Conservation (phyloP, 2,888 invertebrate species). For the Priocnemis perturbator region DNA sequence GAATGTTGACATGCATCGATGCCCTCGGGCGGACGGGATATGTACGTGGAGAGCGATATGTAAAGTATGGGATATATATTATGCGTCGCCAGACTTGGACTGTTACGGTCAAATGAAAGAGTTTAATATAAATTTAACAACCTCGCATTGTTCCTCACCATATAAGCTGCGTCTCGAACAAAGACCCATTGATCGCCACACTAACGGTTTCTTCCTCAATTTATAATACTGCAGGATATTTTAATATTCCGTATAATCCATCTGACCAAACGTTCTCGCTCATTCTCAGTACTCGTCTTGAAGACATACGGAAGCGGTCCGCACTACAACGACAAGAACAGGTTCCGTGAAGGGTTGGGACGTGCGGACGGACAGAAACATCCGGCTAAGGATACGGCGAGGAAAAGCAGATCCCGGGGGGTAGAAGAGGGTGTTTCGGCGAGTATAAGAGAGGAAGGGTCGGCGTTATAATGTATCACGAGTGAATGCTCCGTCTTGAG, state of each 20-base stretch:
- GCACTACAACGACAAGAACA: background rate
- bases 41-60: no score
- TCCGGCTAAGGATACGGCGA: background rate
- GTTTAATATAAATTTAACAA: no score
- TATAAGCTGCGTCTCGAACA: no score
- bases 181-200: no score
- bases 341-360: slow-evolving; percentile 3
- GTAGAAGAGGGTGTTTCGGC: background rate
- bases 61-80: no score
- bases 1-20: slow-evolving; percentile 9
- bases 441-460: slow-evolving; percentile 22
- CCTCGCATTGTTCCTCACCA: no score
- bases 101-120: no score
- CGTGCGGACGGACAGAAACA: background rate
- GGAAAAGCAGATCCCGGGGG: no score
- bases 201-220: background rate
- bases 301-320: background rate
- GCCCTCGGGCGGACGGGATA: slow-evolving; percentile 10
- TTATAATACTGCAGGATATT: background rate
- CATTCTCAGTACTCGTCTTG: no score
- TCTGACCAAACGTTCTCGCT: no score
- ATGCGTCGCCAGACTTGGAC: no score
- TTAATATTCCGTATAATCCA: no score
- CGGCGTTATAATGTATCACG: slow-evolving; percentile 41
- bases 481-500: slow-evolving; percentile 43